These are phyloP conservation scores for Macrosoma leucophasiata DNA, from an alignment of 2,888 invertebrate species.

Conservation along the genomic window DNA sequence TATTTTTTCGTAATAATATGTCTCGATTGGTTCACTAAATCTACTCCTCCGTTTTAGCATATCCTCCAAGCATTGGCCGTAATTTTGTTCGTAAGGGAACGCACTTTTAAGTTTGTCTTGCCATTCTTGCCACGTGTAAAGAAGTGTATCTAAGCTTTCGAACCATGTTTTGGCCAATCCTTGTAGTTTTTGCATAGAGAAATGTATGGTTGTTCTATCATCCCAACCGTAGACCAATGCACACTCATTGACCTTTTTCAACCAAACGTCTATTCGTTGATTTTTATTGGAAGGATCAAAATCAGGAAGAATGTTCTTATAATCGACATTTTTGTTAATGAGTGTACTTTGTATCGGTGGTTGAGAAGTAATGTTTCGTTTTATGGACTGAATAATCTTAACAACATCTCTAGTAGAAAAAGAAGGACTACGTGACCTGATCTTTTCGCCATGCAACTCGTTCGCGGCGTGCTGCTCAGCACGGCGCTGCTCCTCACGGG, in stretches of 20 bases:
- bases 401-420: no score
- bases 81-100: conserved; percentile 18
- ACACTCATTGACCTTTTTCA: conserved; percentile 17
- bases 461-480: no score
- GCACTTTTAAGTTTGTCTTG: conserved; percentile 14
- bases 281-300: conserved; percentile 8
- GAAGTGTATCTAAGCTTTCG: conserved; percentile 19
- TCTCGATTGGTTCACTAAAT: conserved; percentile 20
- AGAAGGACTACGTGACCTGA: no score
- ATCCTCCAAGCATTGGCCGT: conserved; percentile 16
- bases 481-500: no score
- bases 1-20: conserved; percentile 24
- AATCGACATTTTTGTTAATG: no score
- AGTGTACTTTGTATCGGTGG: no score
- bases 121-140: conserved; percentile 20
- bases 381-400: no score
- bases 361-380: no score
- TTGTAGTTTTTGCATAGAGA: conserved; percentile 23
- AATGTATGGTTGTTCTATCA: conserved; percentile 16
- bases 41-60: conserved; percentile 16
- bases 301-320: no score
- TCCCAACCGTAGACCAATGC: conserved; percentile 18
- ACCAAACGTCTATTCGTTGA: conserved; percentile 12
- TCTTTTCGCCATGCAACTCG: no score
- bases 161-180: conserved; percentile 25